Conservation (phyloP, 2,113 vertebrate species). For the Apteryx mantelli region DNA sequence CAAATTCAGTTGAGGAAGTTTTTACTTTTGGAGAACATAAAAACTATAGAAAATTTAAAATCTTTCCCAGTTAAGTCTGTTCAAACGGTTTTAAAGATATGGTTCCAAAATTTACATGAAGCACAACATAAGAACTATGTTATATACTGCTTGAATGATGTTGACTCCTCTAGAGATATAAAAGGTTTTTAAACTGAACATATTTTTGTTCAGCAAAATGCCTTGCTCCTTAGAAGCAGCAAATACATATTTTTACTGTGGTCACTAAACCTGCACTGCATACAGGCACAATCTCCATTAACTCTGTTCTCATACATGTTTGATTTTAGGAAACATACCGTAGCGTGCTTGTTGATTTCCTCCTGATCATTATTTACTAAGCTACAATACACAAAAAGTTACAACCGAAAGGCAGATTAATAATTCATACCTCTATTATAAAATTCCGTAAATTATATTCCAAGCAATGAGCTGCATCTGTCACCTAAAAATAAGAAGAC, state of each 20-base stretch:
- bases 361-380: constrained; percentile 64
- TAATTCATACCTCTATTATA: constrained; percentile 72
- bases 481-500: constrained; percentile 74
- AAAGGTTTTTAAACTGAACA: not conserved
- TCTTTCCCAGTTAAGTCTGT: not conserved
- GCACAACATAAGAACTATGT: not conserved
- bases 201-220: not conserved
- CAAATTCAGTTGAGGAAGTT: not conserved
- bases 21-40: not conserved
- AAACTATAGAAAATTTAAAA: not conserved
- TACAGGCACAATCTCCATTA: not conserved
- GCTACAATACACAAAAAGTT: constrained; percentile 57
- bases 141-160: not conserved
- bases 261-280: not conserved
- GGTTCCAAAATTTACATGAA: not conserved
- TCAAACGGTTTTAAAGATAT: not conserved
- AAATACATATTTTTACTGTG: not conserved
- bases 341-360: constrained; percentile 38
- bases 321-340: constrained; percentile 22
- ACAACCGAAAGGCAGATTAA: constrained; percentile 68
- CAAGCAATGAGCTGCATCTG: constrained; percentile 69
- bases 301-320: not conserved
- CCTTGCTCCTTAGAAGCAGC: not conserved
- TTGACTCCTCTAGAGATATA: not conserved
- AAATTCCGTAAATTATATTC: constrained; percentile 72